Evolutionary conservation across 2,888 invertebrate genomes (phyloP).

Genomic region (Formica aserva): DNA sequence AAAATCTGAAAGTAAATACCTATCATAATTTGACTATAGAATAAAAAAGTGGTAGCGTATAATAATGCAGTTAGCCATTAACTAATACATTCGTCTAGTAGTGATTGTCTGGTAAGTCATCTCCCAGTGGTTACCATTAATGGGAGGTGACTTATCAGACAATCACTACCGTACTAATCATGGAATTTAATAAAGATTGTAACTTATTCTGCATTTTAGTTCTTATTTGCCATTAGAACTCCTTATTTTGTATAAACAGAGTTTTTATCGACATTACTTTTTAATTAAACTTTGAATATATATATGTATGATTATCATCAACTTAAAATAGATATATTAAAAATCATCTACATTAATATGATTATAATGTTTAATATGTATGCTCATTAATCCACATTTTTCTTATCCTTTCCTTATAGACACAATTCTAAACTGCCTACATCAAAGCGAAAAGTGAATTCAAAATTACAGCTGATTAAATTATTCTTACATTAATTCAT

Average conservation of each 20-base stretch:
- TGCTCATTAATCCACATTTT: neutral
- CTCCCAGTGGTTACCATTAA: too few species aligned
- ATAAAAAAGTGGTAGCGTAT: too few species aligned
- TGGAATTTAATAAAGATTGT: too few species aligned
- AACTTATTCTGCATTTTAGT: too few species aligned
- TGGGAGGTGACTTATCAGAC: too few species aligned
- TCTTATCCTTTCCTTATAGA: neutral
- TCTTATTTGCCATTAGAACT: neutral
- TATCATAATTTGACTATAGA: too few species aligned
- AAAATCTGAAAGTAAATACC: too few species aligned
- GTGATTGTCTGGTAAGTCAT: too few species aligned
- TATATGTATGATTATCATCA: neutral
- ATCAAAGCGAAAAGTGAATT: neutral
- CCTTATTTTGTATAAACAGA: neutral
- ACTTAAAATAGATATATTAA: neutral
- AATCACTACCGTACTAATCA: too few species aligned
- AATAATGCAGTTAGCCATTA: too few species aligned
- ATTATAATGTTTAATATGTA: neutral
- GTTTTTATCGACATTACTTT: neutral
- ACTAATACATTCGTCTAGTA: too few species aligned
- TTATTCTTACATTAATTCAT: neutral
- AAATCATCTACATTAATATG: neutral
- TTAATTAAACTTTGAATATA: neutral
- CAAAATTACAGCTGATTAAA: neutral
- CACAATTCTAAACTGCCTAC: neutral